These are phyloP conservation scores for Microctonus brassicae DNA, from an alignment of 2,888 invertebrate genomes.

Conservation along the genomic window DNA sequence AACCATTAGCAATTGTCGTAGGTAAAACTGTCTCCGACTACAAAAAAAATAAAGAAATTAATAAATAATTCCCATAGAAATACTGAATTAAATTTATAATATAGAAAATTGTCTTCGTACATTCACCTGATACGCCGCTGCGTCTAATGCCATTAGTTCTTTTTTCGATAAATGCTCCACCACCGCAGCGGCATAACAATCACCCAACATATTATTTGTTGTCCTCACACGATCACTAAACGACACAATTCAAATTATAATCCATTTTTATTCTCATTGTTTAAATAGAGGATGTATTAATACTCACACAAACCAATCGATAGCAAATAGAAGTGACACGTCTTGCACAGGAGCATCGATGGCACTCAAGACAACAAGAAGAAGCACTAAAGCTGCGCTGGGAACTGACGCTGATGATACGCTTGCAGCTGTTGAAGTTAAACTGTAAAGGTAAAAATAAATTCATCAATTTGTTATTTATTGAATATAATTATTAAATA, in stretches of 20 bases:
- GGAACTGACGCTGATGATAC: conserved; percentile 91
- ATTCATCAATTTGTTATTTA: not conserved
- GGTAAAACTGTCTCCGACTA: conserved; percentile 66
- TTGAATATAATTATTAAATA: not conserved
- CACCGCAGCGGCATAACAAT: conserved; percentile 88
- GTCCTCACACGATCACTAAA: conserved; percentile 87
- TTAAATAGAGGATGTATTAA: conserved; percentile 17
- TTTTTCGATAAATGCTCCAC: conserved; percentile 87
- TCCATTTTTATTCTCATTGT: not conserved
- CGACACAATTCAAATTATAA: conserved; percentile 12
- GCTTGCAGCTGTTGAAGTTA: conserved; percentile 89
- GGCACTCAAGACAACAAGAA: conserved; percentile 85
- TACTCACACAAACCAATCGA: conserved; percentile 93
- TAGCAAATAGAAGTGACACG: conserved; percentile 85
- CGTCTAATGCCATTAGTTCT: conserved; percentile 83
- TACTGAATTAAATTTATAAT: not conserved
- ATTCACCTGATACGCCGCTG: conserved; percentile 74
- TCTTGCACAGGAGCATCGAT: conserved; percentile 87
- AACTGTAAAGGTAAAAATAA: conserved; percentile 67
- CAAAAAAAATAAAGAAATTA: conserved; percentile 18
- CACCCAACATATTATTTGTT: conserved; percentile 89
- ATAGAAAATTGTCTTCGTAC: conserved; percentile 36
- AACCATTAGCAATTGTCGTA: conserved; percentile 65
- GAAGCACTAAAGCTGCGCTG: conserved; percentile 85
- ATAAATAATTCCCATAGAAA: not conserved